A percentile compares a stretch with the other conserved stretches of the same genome.
Conservation (phyloP, 2,888 invertebrate genomes). For the Hyalella azteca region DNA sequence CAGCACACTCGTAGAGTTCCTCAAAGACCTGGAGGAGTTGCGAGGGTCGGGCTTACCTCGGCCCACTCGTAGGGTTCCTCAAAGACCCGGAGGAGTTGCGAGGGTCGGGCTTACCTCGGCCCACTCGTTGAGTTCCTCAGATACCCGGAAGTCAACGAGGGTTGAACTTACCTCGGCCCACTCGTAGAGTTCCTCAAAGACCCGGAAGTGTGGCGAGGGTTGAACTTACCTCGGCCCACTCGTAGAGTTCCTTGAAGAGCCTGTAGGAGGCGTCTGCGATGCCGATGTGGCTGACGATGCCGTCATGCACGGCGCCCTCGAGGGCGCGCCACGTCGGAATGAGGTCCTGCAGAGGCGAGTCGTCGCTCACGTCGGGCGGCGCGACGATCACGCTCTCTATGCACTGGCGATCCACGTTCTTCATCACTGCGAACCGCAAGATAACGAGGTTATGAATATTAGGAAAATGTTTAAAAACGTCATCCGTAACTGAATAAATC, state of each 20-base stretch:
- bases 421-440: conserved; percentile 39
- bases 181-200: conserved; percentile 76
- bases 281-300: conserved; percentile 77
- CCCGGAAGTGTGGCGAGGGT: conserved; percentile 70
- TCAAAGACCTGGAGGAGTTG: no score
- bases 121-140: background rate
- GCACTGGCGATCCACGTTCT: conserved; percentile 40
- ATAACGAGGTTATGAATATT: background rate
- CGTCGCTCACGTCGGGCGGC: conserved; percentile 56
- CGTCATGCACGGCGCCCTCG: conserved; percentile 73
- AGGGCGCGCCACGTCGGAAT: conserved; percentile 78
- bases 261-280: conserved; percentile 88
- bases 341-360: conserved; percentile 68
- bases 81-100: background rate
- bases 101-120: background rate
- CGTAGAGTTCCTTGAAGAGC: conserved; percentile 76
- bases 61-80: background rate
- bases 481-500: no score
- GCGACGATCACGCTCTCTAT: conserved; percentile 52
- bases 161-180: conserved; percentile 70
- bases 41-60: no score
- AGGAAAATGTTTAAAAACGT: no score
- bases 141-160: background rate
- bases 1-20: no score
- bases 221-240: conserved; percentile 70